Evolutionary conservation across 2,113 vertebrate genomes (phyloP).

Genomic region (Eptesicus fuscus): DNA sequence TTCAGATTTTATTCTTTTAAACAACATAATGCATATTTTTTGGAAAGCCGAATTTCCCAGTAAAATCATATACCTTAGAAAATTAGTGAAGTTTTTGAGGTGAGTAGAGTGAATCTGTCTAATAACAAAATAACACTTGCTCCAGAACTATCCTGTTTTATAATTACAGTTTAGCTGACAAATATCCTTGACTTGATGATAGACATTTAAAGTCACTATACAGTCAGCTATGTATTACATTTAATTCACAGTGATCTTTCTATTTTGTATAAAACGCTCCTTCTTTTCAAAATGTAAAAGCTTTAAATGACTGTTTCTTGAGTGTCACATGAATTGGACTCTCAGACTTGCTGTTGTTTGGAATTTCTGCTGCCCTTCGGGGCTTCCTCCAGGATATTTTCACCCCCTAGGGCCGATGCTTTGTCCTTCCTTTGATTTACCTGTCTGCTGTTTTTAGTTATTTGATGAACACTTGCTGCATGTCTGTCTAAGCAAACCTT

Average conservation of each 20-base stretch:
- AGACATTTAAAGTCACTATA: neutral
- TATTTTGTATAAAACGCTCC: neutral
- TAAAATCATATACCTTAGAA: neutral
- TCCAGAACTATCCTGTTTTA: neutral
- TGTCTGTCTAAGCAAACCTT: slow-evolving; percentile 35
- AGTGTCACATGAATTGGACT: neutral
- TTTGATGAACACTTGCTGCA: slow-evolving; percentile 13
- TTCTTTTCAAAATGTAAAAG: neutral
- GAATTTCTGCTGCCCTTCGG: neutral
- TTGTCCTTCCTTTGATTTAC: slow-evolving; percentile 44
- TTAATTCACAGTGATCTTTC: neutral
- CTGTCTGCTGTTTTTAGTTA: slow-evolving; percentile 44
- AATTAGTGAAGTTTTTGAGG: neutral
- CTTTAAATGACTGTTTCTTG: neutral
- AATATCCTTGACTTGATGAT: neutral
- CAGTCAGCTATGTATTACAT: neutral
- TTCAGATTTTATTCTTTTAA: neutral
- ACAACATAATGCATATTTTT: neutral
- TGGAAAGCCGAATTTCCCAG: neutral
- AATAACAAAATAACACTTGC: neutral
- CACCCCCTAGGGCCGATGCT: neutral
- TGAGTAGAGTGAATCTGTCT: neutral
- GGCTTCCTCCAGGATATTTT: neutral
- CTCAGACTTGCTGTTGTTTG: neutral
- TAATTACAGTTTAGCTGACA: neutral